Evolutionary conservation across 2,113 vertebrate species (phyloP), one percentile per base, ranked within the genome.

Genomic region (Capreolus pygargus): DNA sequence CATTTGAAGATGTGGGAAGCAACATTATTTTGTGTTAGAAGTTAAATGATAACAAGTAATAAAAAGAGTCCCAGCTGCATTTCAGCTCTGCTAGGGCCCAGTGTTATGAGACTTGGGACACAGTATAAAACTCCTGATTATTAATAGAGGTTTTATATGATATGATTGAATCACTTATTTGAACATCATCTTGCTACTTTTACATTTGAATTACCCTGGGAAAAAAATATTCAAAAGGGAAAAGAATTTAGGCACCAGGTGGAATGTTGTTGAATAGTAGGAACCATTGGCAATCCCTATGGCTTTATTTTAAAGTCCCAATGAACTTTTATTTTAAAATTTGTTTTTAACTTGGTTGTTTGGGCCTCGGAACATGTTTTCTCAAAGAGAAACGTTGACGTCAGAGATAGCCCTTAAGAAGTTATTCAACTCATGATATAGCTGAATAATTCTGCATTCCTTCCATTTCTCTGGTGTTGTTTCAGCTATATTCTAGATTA

Each of bases 141-240:
- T 28, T 86, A 74, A 25, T 89, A 23, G 54, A 89, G 19, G 60
- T 54, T 94, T n/a, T 43, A 89, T 52, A 45, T 93, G 36, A 86
- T 95, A 30, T 83, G n/a, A 64, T 78, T 95, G 93, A 58, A 92
- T 95, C 76, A 95, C 14, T 64, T 87, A 76, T 95, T 91, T 91
- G 85, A 88, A 91, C 17, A 96, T 89, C n/a, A 93, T 43, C 45
- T 91, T 96, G 45, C 45, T 52, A 43, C 57, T 89, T 95, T 94
- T 89, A 81, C n/a, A 3, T 57, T 67, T 94, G 82, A 70, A 54
- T 96, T 92, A 57, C 23, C 76, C 28, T 93, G 58, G 47, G 85
- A 33, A 88, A 78, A 89, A 96, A 81, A 8, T 21, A 67, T 28
- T 97, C 91, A 94, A 83, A 96, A 93, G 16, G 70, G 60, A 91